A percentile compares a stretch with the other conserved stretches of the same genome.
phyloP scores from a whole-genome alignment of 35 echinoderm and acorn worm species.

The Eucidaris tribuloides region DNA sequence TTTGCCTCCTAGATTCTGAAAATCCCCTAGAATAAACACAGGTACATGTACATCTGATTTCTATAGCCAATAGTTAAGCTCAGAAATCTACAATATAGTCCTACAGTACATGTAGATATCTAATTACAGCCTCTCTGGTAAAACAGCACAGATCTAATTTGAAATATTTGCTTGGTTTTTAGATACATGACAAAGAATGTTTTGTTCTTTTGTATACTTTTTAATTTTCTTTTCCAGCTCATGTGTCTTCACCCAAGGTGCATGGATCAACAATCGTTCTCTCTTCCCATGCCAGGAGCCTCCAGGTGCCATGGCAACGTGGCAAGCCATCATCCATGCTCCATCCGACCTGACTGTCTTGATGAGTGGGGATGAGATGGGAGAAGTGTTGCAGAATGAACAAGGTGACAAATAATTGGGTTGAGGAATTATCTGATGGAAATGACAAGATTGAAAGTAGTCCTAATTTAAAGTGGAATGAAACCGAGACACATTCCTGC shows the following conservation, averaged over 20 bases:
- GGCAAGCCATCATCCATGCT: conserved; percentile 78
- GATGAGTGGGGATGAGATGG: conserved; percentile 86
- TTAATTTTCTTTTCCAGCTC: conserved; percentile 14
- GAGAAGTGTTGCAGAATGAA: conserved; percentile 8
- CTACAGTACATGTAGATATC: too few species aligned
- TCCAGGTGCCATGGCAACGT: conserved; percentile 85
- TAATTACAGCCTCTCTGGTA: background rate
- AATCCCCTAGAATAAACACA: too few species aligned
- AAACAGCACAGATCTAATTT: background rate
- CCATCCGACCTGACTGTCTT: conserved; percentile 60
- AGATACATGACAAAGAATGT: background rate
- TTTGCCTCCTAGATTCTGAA: background rate
- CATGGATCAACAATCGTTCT: conserved; percentile 95
- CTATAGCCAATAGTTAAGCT: too few species aligned
- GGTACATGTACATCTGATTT: background rate
- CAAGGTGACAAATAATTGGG: too few species aligned
- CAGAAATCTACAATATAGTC: too few species aligned
- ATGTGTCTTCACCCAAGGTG: conserved; percentile 89
- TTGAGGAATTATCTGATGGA: too few species aligned
- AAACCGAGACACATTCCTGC: too few species aligned
- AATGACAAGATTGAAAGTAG: too few species aligned
- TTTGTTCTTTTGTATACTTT: background rate
- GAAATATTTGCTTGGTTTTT: background rate
- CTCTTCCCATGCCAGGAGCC: conserved; percentile 94
- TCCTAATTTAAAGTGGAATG: too few species aligned